A percentile compares a stretch with the other conserved stretches of the same genome.
Evolutionary conservation across 2,888 invertebrate genomes (phyloP).

Genomic region (Phragmatobia fuliginosa): DNA sequence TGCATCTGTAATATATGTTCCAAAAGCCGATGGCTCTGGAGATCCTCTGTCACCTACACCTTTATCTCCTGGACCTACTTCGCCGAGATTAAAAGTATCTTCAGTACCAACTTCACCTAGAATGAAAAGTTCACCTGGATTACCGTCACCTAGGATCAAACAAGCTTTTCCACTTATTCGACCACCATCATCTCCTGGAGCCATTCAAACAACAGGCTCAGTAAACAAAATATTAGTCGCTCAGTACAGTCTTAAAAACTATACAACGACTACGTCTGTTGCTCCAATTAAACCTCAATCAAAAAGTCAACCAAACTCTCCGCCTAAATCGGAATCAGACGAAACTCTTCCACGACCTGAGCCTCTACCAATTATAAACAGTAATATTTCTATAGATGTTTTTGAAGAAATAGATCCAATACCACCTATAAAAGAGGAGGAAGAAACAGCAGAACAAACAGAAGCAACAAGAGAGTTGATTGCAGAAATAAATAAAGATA

Average conservation of each 20-base stretch:
- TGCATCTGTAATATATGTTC: slow-evolving; percentile 96
- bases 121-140: slow-evolving; percentile 90
- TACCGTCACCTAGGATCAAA: slow-evolving; percentile 89
- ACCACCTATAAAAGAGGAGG: slow-evolving; percentile 79
- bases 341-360: slow-evolving; percentile 68
- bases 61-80: slow-evolving; percentile 88
- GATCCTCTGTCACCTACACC: slow-evolving; percentile 88
- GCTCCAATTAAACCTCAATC: slow-evolving; percentile 75
- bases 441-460: slow-evolving; percentile 76
- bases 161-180: slow-evolving; percentile 88
- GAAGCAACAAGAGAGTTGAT: slow-evolving; percentile 75
- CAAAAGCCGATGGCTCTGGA: slow-evolving; percentile 90
- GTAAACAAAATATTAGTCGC: slow-evolving; percentile 87
- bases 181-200: slow-evolving; percentile 87
- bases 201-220: slow-evolving; percentile 81
- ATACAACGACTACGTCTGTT: slow-evolving; percentile 71
- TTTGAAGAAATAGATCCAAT: slow-evolving; percentile 79
- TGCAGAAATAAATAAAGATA: slow-evolving; percentile 82
- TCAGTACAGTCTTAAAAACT: slow-evolving; percentile 86
- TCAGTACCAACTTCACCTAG: slow-evolving; percentile 93
- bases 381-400: slow-evolving; percentile 71
- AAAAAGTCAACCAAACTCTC: slow-evolving; percentile 83
- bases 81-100: slow-evolving; percentile 88
- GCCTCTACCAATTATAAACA: slow-evolving; percentile 64
- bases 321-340: slow-evolving; percentile 80